Evolutionary conservation across 2,888 invertebrate genomes (phyloP).

Genomic region (Phengaris alcon): DNA sequence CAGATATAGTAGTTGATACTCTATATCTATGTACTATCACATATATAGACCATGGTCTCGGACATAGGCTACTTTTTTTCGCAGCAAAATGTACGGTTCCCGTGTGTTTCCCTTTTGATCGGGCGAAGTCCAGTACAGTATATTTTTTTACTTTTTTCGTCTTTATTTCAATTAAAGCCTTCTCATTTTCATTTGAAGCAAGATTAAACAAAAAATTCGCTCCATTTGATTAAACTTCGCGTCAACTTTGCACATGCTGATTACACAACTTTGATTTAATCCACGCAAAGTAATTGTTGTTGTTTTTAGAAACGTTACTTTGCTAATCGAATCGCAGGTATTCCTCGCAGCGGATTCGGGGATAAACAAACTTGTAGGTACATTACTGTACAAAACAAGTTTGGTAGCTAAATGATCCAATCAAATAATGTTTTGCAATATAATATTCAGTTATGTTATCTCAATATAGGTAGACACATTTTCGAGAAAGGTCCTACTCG

Average conservation of each 20-base stretch:
- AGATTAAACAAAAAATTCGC: background rate
- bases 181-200: background rate
- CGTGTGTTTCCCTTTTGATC: too few relatives aligned
- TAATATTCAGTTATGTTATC: too few relatives aligned
- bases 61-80: too few relatives aligned
- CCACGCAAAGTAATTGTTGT: conserved; percentile 3
- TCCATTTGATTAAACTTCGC: conserved; percentile 1
- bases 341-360: background rate
- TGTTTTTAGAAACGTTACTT: conserved; percentile 22
- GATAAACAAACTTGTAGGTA: background rate
- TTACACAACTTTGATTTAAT: conserved; percentile 23
- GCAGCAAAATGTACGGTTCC: too few relatives aligned
- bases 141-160: background rate
- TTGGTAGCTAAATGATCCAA: background rate
- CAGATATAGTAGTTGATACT: too few relatives aligned
- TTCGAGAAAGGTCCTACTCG: too few relatives aligned
- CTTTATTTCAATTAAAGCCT: background rate
- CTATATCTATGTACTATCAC: too few relatives aligned
- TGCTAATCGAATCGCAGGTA: conserved; percentile 24
- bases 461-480: too few relatives aligned
- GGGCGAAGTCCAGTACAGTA: too few relatives aligned
- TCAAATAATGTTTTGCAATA: background rate
- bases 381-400: background rate
- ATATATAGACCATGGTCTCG: too few relatives aligned
- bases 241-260: background rate